Conservation (phyloP, 2,797 vertebrate genomes). For the Arremon brunneinucha region DNA sequence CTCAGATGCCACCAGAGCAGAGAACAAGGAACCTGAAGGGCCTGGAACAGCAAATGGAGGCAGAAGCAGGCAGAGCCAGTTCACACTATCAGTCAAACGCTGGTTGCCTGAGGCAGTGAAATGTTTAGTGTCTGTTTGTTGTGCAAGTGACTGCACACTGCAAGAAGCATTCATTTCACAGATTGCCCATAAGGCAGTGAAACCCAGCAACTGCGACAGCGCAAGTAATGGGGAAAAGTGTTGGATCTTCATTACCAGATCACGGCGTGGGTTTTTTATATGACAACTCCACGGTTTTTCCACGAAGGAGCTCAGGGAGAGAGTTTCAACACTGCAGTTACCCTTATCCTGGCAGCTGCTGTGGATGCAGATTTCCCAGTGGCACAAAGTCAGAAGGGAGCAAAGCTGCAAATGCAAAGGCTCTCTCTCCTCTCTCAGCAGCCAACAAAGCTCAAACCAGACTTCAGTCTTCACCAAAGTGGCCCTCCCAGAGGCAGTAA, state of each 20-base stretch:
- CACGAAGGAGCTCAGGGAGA: background rate
- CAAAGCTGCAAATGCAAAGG: background rate
- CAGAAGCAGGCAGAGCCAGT: background rate
- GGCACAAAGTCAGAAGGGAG: background rate
- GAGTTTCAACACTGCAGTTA: background rate
- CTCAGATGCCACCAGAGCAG: background rate
- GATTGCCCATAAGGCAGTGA: background rate
- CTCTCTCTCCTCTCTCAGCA: background rate
- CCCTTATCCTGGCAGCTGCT: background rate
- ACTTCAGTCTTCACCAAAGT: background rate
- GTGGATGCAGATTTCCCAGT: background rate
- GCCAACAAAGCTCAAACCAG: background rate
- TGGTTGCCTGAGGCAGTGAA: conserved; percentile 40
- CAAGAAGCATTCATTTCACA: conserved; percentile 21
- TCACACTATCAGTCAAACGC: conserved; percentile 29
- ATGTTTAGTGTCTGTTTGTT: conserved; percentile 49
- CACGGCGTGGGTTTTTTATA: background rate
- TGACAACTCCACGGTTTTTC: background rate
- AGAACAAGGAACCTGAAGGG: background rate
- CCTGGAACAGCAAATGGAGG: background rate
- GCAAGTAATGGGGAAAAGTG: background rate
- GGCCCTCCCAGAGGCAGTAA: background rate
- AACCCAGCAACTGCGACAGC: background rate
- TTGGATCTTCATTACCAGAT: background rate
- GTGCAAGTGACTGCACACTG: conserved; percentile 30